These are phyloP conservation scores for Drosophila baimaii DNA, from an alignment of 1,140 invertebrate species.

Conservation along the genomic window DNA sequence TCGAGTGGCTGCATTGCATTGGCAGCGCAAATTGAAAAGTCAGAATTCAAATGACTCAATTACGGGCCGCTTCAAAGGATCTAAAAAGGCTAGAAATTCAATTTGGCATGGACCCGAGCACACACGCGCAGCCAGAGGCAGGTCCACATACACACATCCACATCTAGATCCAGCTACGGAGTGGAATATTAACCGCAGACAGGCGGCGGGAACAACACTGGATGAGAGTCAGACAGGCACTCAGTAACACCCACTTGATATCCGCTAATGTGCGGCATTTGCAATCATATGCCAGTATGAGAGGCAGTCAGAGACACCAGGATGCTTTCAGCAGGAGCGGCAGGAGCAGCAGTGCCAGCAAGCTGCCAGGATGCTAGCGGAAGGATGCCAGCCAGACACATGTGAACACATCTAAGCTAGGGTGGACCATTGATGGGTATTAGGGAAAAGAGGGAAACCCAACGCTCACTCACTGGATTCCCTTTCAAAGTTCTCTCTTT, in stretches of 20 bases:
- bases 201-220: constrained; percentile 33
- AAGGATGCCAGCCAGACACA: constrained; percentile 44
- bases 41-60: constrained; percentile 82
- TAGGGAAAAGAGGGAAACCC: no score
- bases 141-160: constrained; percentile 5
- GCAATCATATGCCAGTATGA: constrained; percentile 76
- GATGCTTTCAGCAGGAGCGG: constrained; percentile 44
- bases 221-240: constrained; percentile 59
- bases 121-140: constrained; percentile 24
- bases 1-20: constrained; percentile 33
- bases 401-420: constrained; percentile 18
- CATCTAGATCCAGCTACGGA: constrained; percentile 17
- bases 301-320: constrained; percentile 45
- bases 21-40: constrained; percentile 75
- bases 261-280: constrained; percentile 82
- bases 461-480: no score
- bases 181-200: constrained; percentile 60
- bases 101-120: constrained; percentile 74
- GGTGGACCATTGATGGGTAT: constrained; percentile 13
- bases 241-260: constrained; percentile 82
- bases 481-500: background rate
- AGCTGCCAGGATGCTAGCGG: constrained; percentile 28
- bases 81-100: constrained; percentile 82
- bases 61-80: constrained; percentile 78
- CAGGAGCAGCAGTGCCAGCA: background rate